Evolutionary conservation across 2,888 invertebrate genomes (phyloP).

Genomic region (Copidosoma aretas): DNA sequence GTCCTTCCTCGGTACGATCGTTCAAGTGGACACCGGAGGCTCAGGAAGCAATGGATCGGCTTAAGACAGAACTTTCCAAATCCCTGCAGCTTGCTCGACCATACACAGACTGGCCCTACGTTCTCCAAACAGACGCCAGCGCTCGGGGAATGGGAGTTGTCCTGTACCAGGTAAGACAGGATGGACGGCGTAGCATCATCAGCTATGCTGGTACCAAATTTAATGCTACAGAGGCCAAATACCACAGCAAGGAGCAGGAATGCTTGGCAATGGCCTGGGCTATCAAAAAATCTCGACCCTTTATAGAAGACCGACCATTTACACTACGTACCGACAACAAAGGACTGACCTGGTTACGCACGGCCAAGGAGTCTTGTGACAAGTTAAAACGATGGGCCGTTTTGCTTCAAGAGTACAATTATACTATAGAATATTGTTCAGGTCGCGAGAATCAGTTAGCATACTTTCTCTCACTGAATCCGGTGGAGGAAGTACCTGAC

Average conservation of each 20-base stretch:
- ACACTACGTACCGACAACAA: slow-evolving; percentile 34
- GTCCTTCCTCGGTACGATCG: too few species aligned
- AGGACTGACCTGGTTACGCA: slow-evolving; percentile 38
- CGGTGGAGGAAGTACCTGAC: background rate
- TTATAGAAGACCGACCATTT: slow-evolving; percentile 36
- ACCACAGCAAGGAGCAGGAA: slow-evolving; percentile 31
- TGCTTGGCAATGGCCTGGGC: slow-evolving; percentile 28
- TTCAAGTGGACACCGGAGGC: too few species aligned
- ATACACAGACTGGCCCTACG: too few species aligned
- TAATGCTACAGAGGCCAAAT: slow-evolving; percentile 16
- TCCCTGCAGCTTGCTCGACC: too few species aligned
- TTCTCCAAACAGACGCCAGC: too few species aligned
- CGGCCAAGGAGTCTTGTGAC: slow-evolving; percentile 32
- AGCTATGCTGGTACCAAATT: slow-evolving; percentile 44
- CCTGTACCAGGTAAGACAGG: too few species aligned
- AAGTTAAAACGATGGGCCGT: slow-evolving; percentile 33
- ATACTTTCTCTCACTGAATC: slow-evolving; percentile 26
- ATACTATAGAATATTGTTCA: slow-evolving; percentile 23
- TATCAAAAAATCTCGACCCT: slow-evolving; percentile 21
- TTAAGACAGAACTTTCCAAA: too few species aligned
- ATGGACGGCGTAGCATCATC: slow-evolving; percentile 18
- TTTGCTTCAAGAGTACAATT: slow-evolving; percentile 27
- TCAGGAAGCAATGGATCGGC: too few species aligned
- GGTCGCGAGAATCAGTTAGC: slow-evolving; percentile 27
- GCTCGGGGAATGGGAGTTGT: too few species aligned